A percentile compares a stretch with the other conserved stretches of the same genome.
Conservation (phyloP, 2,888 invertebrate genomes). For the Caenorhabditis imperialis region DNA sequence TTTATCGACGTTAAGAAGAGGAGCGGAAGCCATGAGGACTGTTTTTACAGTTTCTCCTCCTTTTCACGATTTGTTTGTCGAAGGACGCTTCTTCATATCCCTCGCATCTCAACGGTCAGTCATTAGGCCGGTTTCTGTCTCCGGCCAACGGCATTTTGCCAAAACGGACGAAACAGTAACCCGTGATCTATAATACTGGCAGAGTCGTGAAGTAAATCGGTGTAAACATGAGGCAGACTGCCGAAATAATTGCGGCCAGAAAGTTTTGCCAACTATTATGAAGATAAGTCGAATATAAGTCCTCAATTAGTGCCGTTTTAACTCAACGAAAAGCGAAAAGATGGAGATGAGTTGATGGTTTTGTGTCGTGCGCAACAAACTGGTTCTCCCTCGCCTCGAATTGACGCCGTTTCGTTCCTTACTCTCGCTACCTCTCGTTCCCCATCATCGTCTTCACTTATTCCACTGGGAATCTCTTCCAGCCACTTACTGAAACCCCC, state of each 20-base stretch:
- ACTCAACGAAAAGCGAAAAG: constrained; percentile 14
- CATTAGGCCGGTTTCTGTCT: background rate
- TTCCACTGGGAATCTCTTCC: background rate
- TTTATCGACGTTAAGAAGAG: constrained; percentile 4
- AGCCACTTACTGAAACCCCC: too few relatives aligned
- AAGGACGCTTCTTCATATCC: constrained; percentile 3
- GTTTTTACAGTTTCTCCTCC: constrained; percentile 15
- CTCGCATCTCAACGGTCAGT: constrained; percentile 12
- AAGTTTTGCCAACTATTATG: constrained; percentile 3
- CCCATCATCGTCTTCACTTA: constrained; percentile 4
- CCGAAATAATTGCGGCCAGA: constrained; percentile 2
- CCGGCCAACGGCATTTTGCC: constrained; percentile 7
- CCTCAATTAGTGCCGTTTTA: constrained; percentile 25
- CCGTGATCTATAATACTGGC: constrained; percentile 12
- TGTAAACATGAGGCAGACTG: background rate
- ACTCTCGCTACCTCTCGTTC: constrained; percentile 16
- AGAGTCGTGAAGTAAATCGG: background rate
- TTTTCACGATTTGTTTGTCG: constrained; percentile 8
- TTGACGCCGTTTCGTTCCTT: constrained; percentile 13
- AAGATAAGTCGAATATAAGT: constrained; percentile 25
- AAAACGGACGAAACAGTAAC: constrained; percentile 15
- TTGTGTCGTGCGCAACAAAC: constrained; percentile 32
- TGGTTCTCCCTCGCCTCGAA: constrained; percentile 17
- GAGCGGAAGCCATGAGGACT: background rate
- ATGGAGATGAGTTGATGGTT: constrained; percentile 31